Evolutionary conservation across 1,140 invertebrate species (phyloP), one percentile per base, ranked within the genome.

Genomic region (Nymphalis io): DNA sequence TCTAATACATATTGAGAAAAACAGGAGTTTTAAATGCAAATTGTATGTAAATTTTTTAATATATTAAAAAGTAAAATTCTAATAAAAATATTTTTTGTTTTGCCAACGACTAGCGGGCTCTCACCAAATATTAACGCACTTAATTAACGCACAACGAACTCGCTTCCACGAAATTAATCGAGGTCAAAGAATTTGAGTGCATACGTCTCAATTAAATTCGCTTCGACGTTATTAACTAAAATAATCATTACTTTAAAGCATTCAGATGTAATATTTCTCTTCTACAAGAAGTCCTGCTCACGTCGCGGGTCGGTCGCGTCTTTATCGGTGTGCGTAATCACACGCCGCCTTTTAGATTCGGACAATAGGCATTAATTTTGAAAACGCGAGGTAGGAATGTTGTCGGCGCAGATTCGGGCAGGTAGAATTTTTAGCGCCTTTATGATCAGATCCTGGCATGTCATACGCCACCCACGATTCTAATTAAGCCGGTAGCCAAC

Each of bases 381-480:
- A 82, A 86, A 79, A 82, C 79, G 81, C 76, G 81, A 85, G 83
- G 84, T 83, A 86, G 84, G 85, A 89, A 88, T 89, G 87, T 85
- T 81, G 84, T 83, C 80, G 82, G 75, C 79, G 78, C 76, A 75
- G 79, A 85, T 78, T 83, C 76, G 76, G 78, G 80, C 89, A 91
- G 85, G 87, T 90, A 89, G 81, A 87, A 86, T 87, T 89, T 89
- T 89, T 89, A 84, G 84, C 87, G 88, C 86, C 85, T 88, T 89
- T 89, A 88, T 88, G 87, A 89, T 89, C 84, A 84, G 74, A 88
- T 90, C 85, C 82, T 88, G 85, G 81, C 84, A 79, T 89, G 83
- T 89, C 85, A 89, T 87, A 87, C 88, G 88, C 89, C 85, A 88
- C 89, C 89, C 89, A 89, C 88, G 84, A 72, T 78, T 80, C 83